These are phyloP conservation scores for Calameuta pallipes DNA, from an alignment of 2,888 invertebrate species.

Conservation along the genomic window DNA sequence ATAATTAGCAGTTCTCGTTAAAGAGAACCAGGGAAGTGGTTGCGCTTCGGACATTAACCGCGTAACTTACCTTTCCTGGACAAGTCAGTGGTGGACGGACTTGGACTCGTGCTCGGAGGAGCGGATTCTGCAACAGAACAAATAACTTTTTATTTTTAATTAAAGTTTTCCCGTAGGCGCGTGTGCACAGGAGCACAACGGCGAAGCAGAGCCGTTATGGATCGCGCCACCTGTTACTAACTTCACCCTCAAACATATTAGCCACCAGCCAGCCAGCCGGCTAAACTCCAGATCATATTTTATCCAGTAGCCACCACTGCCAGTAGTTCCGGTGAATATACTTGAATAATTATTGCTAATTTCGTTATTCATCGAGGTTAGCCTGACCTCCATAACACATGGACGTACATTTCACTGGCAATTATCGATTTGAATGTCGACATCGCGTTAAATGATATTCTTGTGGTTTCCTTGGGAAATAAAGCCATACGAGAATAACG, in stretches of 20 bases:
- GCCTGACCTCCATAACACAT: not conserved
- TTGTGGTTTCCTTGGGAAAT: not conserved
- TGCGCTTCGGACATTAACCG: not conserved
- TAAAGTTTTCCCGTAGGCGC: slow-evolving; percentile 40
- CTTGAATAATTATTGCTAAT: slow-evolving; percentile 60
- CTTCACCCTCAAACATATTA: slow-evolving; percentile 60
- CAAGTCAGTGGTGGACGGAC: slow-evolving; percentile 77
- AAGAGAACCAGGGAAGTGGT: too few relatives aligned
- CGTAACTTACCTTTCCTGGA: slow-evolving; percentile 61
- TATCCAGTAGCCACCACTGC: slow-evolving; percentile 32
- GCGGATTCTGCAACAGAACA: slow-evolving; percentile 74
- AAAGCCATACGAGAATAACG: not conserved
- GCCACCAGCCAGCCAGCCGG: slow-evolving; percentile 47
- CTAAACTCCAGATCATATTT: slow-evolving; percentile 60
- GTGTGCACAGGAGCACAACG: slow-evolving; percentile 4
- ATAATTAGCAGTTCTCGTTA: not conserved
- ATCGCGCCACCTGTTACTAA: slow-evolving; percentile 65
- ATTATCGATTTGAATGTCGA: not conserved
- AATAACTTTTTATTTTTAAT: slow-evolving; percentile 56
- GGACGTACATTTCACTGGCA: not conserved
- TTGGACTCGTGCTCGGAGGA: slow-evolving; percentile 84
- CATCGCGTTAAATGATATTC: slow-evolving; percentile 12
- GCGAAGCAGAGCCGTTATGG: slow-evolving; percentile 49
- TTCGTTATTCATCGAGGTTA: slow-evolving; percentile 48
- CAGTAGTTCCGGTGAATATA: slow-evolving; percentile 35